phyloP scores from a whole-genome alignment of 2,113 vertebrate genomes.

The Psilopogon haemacephalus region DNA sequence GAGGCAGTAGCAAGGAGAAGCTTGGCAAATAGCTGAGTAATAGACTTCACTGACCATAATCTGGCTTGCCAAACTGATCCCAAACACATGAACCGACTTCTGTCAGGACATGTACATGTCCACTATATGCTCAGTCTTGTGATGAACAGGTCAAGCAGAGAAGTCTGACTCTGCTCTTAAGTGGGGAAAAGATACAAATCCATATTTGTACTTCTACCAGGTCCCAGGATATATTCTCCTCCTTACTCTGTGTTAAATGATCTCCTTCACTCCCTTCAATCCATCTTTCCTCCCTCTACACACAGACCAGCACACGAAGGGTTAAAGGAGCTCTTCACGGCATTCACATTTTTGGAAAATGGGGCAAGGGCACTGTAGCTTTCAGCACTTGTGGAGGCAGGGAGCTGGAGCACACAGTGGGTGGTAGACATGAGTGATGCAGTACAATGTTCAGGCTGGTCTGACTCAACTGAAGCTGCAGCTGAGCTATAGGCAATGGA shows the following conservation, averaged over 20 bases:
- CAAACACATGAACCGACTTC: background rate
- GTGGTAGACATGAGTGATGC: background rate
- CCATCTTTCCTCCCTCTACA: rapidly evolving
- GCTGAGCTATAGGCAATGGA: background rate
- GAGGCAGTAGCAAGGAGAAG: background rate
- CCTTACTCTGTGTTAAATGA: rapidly evolving
- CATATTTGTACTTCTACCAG: background rate
- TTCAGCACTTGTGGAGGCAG: rapidly evolving
- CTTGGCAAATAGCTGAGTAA: background rate
- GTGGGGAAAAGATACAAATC: background rate
- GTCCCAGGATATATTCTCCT: background rate
- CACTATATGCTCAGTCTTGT: rapidly evolving
- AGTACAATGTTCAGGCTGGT: background rate
- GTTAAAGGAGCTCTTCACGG: background rate
- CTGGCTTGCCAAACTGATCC: background rate
- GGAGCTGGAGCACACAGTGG: background rate
- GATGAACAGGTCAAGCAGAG: background rate
- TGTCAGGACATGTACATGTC: background rate
- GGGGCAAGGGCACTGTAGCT: background rate
- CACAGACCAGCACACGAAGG: background rate
- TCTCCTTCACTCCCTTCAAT: background rate
- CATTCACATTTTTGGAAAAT: background rate
- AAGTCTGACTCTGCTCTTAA: background rate
- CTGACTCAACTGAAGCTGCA: background rate
- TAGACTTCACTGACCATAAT: background rate